Evolutionary conservation across 2,113 vertebrate genomes (phyloP).

Genomic region (Scomber scombrus): DNA sequence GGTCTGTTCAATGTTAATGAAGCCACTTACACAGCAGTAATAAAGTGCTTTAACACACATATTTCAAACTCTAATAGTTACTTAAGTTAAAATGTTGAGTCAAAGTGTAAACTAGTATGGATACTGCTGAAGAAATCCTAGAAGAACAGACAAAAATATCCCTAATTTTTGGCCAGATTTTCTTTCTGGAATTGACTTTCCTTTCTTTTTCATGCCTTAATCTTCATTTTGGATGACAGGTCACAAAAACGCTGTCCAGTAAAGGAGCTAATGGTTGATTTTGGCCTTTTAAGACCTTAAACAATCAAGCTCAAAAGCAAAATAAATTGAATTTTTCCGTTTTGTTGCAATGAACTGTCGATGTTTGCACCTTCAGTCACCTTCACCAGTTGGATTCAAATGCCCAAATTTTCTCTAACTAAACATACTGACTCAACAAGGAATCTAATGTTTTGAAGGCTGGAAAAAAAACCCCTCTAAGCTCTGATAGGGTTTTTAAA

Average conservation of each 20-base stretch:
- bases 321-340: neutral
- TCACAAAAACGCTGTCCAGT: neutral
- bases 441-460: neutral
- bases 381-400: neutral
- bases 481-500: slow-evolving; percentile 15
- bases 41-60: no score
- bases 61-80: neutral
- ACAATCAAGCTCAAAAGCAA: neutral
- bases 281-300: neutral
- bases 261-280: neutral
- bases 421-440: no score
- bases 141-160: no score
- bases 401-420: neutral
- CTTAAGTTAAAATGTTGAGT: neutral
- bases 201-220: neutral
- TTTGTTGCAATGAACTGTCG: neutral
- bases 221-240: neutral
- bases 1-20: neutral
- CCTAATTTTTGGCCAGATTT: neutral
- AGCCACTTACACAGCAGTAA: no score
- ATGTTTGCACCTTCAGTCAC: no score
- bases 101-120: neutral
- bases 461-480: neutral
- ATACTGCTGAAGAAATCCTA: no score
- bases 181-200: neutral